Evolutionary conservation across 1,140 invertebrate species (phyloP), one percentile per base, ranked within the genome.

Genomic region (Leptopilina clavipes): DNA sequence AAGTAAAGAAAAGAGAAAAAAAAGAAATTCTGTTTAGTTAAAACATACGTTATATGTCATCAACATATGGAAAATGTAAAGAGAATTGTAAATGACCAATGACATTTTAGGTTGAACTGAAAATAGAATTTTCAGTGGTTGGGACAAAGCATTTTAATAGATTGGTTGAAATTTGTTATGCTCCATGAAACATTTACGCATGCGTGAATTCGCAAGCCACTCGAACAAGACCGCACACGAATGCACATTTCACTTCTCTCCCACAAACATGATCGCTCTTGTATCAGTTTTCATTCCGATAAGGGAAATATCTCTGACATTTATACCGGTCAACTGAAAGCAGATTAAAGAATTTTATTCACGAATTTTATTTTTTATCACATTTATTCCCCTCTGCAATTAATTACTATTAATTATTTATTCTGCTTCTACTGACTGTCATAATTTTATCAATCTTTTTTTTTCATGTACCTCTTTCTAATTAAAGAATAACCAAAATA

Each of bases 161-260:
- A 65, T 65, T 65, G 59, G 59, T 65, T 65, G 59, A 65, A 65
- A 65, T 65, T 65, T 65, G 25, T 65, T 22, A 65, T 19, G 59
- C 22, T 65, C 59, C 59, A 65, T 65, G 59, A 65, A 65, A 65
- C 11, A 31, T 65, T 37, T n/a, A 65, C 59, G 59, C 59, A 65
- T 65, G 59, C 59, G 25, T 65, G 59, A 8, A 65, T 65, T 65
- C 59, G 59, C 59, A 22, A 59, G 12, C 59, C 25, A 65, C 22
- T 65, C 59, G 22, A 65, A 65, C 59, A 65, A 37, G 59, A 65
- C n/a, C n/a, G 59, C 59, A 65, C 59, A 65, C 59, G 59, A 65
- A 11, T 65, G 59, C 59, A 65, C 59, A 65, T 37, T 65, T 65
- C 25, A 65, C 59, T 65, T 65, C 59, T 31, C 59, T 40, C 9